Evolutionary conservation across 1,140 invertebrate genomes (phyloP).

Genomic region (Drosophila ogumai): DNA sequence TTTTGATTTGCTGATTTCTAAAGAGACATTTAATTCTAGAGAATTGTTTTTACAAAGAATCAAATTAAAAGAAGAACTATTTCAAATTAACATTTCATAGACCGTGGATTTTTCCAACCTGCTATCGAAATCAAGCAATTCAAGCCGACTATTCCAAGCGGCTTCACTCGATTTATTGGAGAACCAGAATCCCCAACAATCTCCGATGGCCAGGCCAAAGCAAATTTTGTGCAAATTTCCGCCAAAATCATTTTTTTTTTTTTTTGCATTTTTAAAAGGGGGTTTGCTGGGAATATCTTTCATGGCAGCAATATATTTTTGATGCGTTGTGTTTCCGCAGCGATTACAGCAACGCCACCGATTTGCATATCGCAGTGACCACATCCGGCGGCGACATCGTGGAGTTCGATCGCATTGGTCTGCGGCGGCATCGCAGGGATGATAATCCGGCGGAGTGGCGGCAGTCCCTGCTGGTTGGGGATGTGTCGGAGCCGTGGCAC

Average conservation of each 20-base stretch:
- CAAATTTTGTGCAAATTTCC: constrained; percentile 43
- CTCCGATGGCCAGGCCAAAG: constrained; percentile 33
- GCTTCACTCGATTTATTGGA: constrained; percentile 7
- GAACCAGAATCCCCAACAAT: not conserved
- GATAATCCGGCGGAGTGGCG: constrained; percentile 85
- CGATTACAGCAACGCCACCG: constrained; percentile 91
- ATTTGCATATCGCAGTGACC: constrained; percentile 93
- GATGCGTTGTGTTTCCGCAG: constrained; percentile 85
- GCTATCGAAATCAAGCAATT: constrained; percentile 3
- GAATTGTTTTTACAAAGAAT: not conserved
- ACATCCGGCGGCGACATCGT: constrained; percentile 90
- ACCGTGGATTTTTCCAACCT: not conserved
- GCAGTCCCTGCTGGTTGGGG: constrained; percentile 90
- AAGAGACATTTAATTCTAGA: not conserved
- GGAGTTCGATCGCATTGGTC: constrained; percentile 91
- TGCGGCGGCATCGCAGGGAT: constrained; percentile 85
- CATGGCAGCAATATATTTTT: constrained; percentile 54
- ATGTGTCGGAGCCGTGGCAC: constrained; percentile 88
- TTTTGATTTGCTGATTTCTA: too few relatives aligned
- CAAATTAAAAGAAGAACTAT: not conserved
- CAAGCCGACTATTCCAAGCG: constrained; percentile 11
- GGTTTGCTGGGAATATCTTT: constrained; percentile 25
- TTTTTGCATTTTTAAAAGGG: not conserved
- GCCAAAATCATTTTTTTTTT: not conserved
- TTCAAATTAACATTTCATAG: not conserved